These are phyloP conservation scores for Tenebrio molitor DNA, from an alignment of 1,140 invertebrate species.

Conservation along the genomic window DNA sequence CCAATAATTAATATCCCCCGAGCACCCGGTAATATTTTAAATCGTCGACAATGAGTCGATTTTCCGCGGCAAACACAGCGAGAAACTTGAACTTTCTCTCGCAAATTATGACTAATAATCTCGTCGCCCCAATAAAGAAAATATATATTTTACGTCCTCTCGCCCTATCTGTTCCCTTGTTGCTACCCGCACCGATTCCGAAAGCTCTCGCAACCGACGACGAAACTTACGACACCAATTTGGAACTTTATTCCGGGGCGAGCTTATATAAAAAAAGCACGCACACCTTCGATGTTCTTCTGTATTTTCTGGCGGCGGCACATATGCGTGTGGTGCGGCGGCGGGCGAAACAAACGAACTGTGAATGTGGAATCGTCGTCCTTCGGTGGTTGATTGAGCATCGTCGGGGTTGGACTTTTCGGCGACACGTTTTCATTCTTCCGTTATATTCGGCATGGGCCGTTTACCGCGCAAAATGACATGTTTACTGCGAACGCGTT, in stretches of 20 bases:
- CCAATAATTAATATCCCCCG: too few species aligned
- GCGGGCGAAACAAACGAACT: slow-evolving; percentile 28
- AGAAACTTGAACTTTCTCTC: too few species aligned
- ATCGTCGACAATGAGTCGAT: too few species aligned
- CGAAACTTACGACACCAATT: slow-evolving; percentile 42
- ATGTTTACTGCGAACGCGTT: slow-evolving; percentile 23
- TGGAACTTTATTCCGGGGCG: slow-evolving; percentile 25
- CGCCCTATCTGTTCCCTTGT: too few species aligned
- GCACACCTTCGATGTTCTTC: slow-evolving; percentile 21
- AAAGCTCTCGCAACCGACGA: background rate
- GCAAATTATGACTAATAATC: too few species aligned
- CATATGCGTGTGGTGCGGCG: slow-evolving; percentile 18
- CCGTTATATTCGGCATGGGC: slow-evolving; percentile 21
- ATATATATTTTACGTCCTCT: too few species aligned
- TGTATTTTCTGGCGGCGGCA: slow-evolving; percentile 1
- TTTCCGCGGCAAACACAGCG: too few species aligned
- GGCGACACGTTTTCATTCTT: slow-evolving; percentile 17
- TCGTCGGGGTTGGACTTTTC: background rate
- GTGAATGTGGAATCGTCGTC: slow-evolving; percentile 30
- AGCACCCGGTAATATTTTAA: too few species aligned
- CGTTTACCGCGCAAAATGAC: slow-evolving; percentile 15
- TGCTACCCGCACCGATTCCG: background rate
- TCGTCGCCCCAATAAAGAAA: too few species aligned
- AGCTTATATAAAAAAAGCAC: slow-evolving; percentile 25
- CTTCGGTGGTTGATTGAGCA: slow-evolving; percentile 33